Base-by-base conservation (phyloP, 2,113 vertebrate species). In the Equus quagga region DNA sequence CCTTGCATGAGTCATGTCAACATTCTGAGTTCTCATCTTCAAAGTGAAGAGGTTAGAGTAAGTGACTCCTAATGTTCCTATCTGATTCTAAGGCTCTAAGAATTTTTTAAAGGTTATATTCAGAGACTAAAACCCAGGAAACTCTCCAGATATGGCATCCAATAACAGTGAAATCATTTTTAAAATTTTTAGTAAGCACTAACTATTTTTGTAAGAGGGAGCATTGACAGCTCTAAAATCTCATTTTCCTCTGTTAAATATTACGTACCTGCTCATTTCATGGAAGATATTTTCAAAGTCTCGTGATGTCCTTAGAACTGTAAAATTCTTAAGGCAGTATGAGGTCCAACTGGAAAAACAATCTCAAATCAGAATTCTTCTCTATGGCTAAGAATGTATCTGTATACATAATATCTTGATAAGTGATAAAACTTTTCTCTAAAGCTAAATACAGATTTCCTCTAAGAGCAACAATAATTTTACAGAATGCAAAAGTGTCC, bases 321-420 rank as follows among this genome's bases (percentile, higher is more conserved):
- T 13, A 75, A 81, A 65, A 46, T 62, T 69, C 31, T 91, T 56
- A 46, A 44, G 79, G 24, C 56, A 76, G 8, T 49, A 62, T 10
- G 4, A 79, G 6, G 23, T 94, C 41, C 26, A 95, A 73, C 8
- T 62, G 19, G 26, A 51, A 87, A 81, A 75, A 24, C 46, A 64
- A n/a, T 10, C n/a, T 80, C 21, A 91, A 91, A 84, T 91, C n/a
- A 67, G 28, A 97, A 82, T 92, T 91, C 9, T 76, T 95, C 8
- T 13, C 28, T 84, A n/a, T 49, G n/a, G 8, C 33, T 72, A 81
- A 90, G 56, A 85, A 75, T 86, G 19, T 51, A 17, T 87, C 21
- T 84, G 7, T 72, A 56, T 65, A 24, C 80, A 5, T 58, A 90
- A 9, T 56, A 79, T 92, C 65, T 80, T 58, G 2, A 33, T 49